Evolutionary conservation across 2,888 invertebrate genomes (phyloP).

Genomic region (Sipha maydis): DNA sequence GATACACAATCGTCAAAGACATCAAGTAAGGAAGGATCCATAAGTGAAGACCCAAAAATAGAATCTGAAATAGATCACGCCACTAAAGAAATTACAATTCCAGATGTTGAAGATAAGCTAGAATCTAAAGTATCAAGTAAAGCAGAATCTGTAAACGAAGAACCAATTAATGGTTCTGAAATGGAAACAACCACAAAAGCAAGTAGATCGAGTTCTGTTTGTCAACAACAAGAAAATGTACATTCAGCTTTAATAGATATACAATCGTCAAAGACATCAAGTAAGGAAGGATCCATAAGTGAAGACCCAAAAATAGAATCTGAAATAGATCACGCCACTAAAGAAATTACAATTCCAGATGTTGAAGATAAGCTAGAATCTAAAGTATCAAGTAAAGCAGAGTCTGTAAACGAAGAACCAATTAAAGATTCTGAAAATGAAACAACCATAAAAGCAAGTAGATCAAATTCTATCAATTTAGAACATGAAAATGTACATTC

Average conservation of each 20-base stretch:
- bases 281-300: neutral
- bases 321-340: conserved; percentile 71
- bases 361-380: neutral
- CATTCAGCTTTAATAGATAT: too few species aligned
- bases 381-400: neutral
- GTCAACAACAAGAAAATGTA: neutral
- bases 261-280: neutral
- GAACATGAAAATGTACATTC: neutral
- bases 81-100: too few species aligned
- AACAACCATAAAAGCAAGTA: neutral
- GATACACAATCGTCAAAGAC: neutral
- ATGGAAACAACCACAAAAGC: neutral
- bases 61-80: too few species aligned
- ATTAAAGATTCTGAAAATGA: neutral
- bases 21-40: neutral
- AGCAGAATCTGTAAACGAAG: neutral
- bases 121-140: too few species aligned
- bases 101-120: too few species aligned
- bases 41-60: neutral
- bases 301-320: neutral
- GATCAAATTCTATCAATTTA: neutral
- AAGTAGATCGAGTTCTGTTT: neutral
- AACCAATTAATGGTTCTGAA: neutral
- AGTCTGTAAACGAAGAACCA: neutral
- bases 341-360: neutral